phyloP scores from a whole-genome alignment of 2,797 vertebrate species.

The Sebastes kiyomatsui region DNA sequence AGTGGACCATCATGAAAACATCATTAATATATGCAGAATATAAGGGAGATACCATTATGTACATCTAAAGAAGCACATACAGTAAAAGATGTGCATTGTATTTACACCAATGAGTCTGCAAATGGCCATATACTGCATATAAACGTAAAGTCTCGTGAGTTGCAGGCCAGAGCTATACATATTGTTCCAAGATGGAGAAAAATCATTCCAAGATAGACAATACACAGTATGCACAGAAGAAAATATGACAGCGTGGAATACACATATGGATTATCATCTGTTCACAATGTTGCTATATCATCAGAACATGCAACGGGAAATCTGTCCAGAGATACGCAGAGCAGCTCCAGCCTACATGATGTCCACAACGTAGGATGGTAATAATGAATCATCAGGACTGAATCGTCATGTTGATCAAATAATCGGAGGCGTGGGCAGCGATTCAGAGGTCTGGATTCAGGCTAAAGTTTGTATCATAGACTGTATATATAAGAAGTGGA shows the following conservation, averaged over 20 bases:
- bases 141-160: neutral
- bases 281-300: conserved; percentile 27
- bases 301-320: conserved; percentile 18
- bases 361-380: neutral
- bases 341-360: neutral
- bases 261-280: conserved; percentile 53
- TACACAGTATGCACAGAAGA: conserved; percentile 20
- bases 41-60: neutral
- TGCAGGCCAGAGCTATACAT: conserved; percentile 6
- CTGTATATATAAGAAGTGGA: too few relatives aligned
- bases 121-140: neutral
- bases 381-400: neutral
- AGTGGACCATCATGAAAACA: neutral
- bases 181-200: conserved; percentile 19
- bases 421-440: neutral
- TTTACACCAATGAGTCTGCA: conserved; percentile 6
- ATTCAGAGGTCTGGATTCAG: neutral
- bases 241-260: conserved; percentile 14
- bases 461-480: neutral
- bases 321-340: conserved; percentile 15
- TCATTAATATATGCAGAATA: neutral
- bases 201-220: conserved; percentile 8
- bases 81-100: neutral
- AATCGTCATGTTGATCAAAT: neutral
- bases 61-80: neutral